Evolutionary conservation across 2,113 vertebrate genomes (phyloP), one percentile per base, ranked within the genome.

Genomic region (Ptilonorhynchus violaceus): DNA sequence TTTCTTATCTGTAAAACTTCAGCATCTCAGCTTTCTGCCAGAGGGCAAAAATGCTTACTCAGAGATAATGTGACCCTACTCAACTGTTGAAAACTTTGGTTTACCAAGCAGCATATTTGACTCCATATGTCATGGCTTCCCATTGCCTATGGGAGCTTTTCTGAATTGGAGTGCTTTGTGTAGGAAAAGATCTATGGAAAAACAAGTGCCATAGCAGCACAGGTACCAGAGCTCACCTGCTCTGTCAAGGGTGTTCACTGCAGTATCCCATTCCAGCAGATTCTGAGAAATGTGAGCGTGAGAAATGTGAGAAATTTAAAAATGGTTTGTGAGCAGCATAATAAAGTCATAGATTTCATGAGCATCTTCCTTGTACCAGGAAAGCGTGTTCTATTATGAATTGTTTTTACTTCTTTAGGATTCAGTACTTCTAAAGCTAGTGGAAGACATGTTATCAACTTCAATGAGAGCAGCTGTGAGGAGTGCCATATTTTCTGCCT

Each of bases 1-100:
- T 95, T 96, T 82, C 88, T 94, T 92, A 96, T 93, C 94, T 87
- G 27, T 56, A 73, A 67, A 68, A 44, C 69, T 59, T 72, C 12
- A 33, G 46, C 15, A 39, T 76, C 44, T 88, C 60, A 59, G 49
- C 49, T 85, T 81, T 89, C 80, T 89, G 80, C 89, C 69, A 76
- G 53, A 66, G 62, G 94, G 73, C 64, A 79, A 68, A 92, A 72
- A 64, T 78, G 70, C 49, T 72, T 74, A 31, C 55, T 68, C 16
- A 11, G 49, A 95, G 66, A 78, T 85, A 94, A 82, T 9, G 53
- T 56, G 66, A 77, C 69, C 52, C 41, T 92, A n/a, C 22, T 89
- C 25, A 63, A 8, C 42, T 1, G 1, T 4, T 72, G 89, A 77
- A 79, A 78, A 72, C 60, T 91, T 42, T 77, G 53, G 33, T 79